phyloP scores from a whole-genome alignment of 2,797 vertebrate genomes.

The Prionace glauca region DNA sequence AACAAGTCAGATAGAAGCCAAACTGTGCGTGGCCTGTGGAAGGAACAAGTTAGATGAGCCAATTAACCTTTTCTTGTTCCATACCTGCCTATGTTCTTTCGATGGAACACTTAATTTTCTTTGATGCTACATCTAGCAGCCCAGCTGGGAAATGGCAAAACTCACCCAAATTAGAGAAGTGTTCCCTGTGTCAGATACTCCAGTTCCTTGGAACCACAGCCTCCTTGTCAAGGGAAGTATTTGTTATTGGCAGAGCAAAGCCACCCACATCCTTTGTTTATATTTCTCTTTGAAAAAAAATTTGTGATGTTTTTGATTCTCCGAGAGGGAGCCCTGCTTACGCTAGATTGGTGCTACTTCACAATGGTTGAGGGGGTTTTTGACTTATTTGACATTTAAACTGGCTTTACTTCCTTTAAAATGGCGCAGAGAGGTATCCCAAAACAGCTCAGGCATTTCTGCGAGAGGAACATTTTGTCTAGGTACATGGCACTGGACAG shows the following conservation, averaged over 20 bases:
- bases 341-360: not conserved
- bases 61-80: slow-evolving; percentile 33
- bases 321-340: not conserved
- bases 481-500: not conserved
- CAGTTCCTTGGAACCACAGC: not conserved
- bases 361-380: not conserved
- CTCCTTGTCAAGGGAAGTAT: not conserved
- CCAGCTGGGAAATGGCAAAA: not conserved
- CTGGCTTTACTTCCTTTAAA: not conserved
- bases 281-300: not conserved
- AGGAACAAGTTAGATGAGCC: slow-evolving; percentile 24
- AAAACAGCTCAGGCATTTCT: not conserved
- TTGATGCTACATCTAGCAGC: slow-evolving; percentile 3
- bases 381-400: not conserved
- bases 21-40: not conserved
- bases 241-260: not conserved
- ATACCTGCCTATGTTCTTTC: not conserved
- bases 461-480: not conserved
- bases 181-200: not conserved
- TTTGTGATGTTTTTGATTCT: not conserved
- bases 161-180: not conserved
- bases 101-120: not conserved
- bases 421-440: not conserved
- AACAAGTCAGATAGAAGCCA: not conserved
- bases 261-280: not conserved